Conservation (phyloP, 2,113 vertebrate species). For the Psittacula cyanocephala region DNA sequence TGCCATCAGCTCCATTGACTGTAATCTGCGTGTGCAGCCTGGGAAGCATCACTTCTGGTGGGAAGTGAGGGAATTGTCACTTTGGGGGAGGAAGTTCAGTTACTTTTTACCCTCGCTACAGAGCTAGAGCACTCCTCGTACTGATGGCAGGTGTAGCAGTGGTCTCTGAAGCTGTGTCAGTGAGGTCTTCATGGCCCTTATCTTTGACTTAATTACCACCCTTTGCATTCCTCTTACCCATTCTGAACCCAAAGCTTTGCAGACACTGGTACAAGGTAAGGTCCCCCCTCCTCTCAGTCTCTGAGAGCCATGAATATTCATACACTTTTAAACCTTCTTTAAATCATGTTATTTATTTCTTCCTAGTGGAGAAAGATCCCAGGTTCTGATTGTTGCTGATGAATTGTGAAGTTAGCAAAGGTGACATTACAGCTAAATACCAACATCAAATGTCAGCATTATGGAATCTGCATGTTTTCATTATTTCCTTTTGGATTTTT, state of each 20-base stretch:
- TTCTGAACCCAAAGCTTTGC: not conserved
- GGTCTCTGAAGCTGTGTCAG: not conserved
- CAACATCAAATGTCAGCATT: not conserved
- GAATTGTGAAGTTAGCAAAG: not conserved
- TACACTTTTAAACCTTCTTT: not conserved
- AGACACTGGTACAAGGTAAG: not conserved
- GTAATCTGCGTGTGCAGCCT: not conserved
- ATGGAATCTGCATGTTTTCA: not conserved
- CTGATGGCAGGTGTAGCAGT: not conserved
- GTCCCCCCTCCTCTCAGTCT: not conserved
- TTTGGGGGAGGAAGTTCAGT: not conserved
- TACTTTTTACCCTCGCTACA: not conserved
- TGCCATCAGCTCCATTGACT: slow-evolving; percentile 57
- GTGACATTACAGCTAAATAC: not conserved
- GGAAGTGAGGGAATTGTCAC: not conserved
- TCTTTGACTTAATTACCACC: not conserved
- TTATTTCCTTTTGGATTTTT: not conserved
- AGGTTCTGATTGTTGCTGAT: not conserved
- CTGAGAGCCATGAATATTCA: not conserved
- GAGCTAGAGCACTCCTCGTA: not conserved
- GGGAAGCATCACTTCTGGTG: not conserved
- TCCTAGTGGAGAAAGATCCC: not conserved
- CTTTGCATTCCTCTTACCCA: not conserved
- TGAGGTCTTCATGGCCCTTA: not conserved
- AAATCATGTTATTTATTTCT: not conserved